Conservation (phyloP, 1,140 invertebrate species). For the Formica exsecta region DNA sequence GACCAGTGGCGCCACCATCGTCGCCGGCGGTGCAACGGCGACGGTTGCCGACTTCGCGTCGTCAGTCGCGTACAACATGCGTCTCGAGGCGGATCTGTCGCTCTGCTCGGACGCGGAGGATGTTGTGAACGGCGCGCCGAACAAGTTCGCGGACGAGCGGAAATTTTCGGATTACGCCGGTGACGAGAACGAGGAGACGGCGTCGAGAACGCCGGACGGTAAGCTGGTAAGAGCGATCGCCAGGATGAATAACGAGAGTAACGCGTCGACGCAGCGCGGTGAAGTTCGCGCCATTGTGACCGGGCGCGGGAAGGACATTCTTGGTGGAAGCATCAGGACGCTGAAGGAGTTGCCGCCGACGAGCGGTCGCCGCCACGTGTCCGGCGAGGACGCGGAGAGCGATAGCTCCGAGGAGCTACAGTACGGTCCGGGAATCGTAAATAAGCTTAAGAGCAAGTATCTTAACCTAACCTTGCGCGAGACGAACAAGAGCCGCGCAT, state of each 20-base stretch:
- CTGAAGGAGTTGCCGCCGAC: conserved; percentile 40
- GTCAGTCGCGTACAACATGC: conserved; percentile 85
- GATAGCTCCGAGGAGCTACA: conserved; percentile 92
- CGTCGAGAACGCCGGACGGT: conserved; percentile 40
- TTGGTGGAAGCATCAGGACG: neutral
- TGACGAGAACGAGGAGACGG: conserved; percentile 40
- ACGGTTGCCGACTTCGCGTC: conserved; percentile 53
- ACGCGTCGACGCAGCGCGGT: conserved; percentile 2
- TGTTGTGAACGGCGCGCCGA: conserved; percentile 73
- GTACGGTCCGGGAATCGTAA: conserved; percentile 97
- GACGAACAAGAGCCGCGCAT: conserved; percentile 87
- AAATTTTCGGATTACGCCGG: conserved; percentile 38
- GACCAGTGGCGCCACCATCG: conserved; percentile 65
- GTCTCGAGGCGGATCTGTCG: conserved; percentile 83
- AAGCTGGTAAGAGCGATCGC: neutral
- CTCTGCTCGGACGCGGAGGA: conserved; percentile 82
- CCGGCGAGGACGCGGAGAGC: conserved; percentile 84
- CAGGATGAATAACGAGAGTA: neutral
- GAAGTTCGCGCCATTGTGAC: conserved; percentile 23
- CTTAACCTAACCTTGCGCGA: conserved; percentile 93
- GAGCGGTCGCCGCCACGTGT: neutral
- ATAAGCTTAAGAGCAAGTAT: conserved; percentile 93
- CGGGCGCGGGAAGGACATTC: neutral
- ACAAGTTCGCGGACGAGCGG: conserved; percentile 60
- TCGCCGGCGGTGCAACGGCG: conserved; percentile 16